A percentile compares a stretch with the other conserved stretches of the same genome.
Evolutionary conservation across 2,797 vertebrate genomes (phyloP).

Genomic region (Cichlasoma orientale): DNA sequence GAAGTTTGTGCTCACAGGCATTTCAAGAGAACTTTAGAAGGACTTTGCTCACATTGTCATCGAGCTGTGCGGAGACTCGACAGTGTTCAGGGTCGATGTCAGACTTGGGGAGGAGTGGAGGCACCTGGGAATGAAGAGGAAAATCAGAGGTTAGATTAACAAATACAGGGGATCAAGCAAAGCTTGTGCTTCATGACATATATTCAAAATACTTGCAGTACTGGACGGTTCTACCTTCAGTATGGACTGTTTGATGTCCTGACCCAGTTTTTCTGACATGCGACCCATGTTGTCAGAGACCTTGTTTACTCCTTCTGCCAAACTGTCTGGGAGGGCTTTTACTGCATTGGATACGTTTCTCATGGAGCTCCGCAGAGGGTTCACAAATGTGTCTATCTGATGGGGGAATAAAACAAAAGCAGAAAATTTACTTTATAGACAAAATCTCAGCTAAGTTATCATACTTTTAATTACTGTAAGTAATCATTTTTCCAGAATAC

Average conservation of each 20-base stretch:
- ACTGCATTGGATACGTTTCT: conserved; percentile 97
- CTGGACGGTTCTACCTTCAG: conserved; percentile 87
- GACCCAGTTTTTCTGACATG: conserved; percentile 96
- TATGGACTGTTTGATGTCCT: conserved; percentile 97
- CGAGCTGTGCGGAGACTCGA: conserved; percentile 94
- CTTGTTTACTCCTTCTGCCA: conserved; percentile 98
- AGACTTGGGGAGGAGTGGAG: conserved; percentile 87
- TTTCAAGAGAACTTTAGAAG: neutral
- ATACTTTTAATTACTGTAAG: neutral
- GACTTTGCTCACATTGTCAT: conserved; percentile 86
- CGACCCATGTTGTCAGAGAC: conserved; percentile 99
- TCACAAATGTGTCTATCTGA: conserved; percentile 99
- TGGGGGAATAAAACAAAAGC: neutral
- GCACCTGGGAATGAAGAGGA: conserved; percentile 63
- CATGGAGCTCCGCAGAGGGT: conserved; percentile 98
- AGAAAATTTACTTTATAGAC: neutral
- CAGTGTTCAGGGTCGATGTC: conserved; percentile 94
- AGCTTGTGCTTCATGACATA: neutral
- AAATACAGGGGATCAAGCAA: neutral
- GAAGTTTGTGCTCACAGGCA: neutral
- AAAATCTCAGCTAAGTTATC: neutral
- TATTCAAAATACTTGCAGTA: neutral
- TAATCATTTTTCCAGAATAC: neutral
- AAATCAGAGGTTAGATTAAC: neutral
- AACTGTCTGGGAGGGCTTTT: conserved; percentile 95